Base-by-base conservation (phyloP, 1,140 invertebrate species). In the Pseudomyrmex pallidus region DNA sequence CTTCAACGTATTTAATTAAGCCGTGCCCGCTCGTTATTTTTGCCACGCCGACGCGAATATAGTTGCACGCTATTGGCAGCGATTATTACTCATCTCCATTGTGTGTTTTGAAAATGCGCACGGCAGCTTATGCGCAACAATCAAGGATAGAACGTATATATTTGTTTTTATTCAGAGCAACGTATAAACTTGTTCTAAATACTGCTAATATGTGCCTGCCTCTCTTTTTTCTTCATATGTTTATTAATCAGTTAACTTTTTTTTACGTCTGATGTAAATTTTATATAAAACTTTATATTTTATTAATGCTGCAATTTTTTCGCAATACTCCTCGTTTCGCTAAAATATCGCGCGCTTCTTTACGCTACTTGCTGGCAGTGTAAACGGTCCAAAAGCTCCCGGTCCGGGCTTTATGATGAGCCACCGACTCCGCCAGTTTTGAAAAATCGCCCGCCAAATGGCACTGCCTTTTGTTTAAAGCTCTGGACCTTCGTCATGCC, bases 391-490 rank as follows among this genome's bases (percentile, higher is more conserved):
- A 20, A 82, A 76, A 76, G 72, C 35, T 13, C 35, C 61, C 52
- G 59, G 68, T n/a, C 70, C 61, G 80, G 35, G 70, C 80, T 82
- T 82, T 82, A 82, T 82, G 80, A 82, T 82, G 80, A 82, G 80
- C 80, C 80, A 63, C 80, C 80, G 68, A 82, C 80, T 74, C 48
- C 59, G 48, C 59, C 57, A 82, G 80, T 82, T 80, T 82, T 82
- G 80, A 82, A 82, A 82, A 82, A 82, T 82, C 72, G 80, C 59
- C 35, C 80, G 61, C 80, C 68, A 82, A 82, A 82, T 82, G 72
- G 72, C 80, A 74, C 72, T 63, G 59, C 72, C 80, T 82, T 82
- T 82, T 82, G 80, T 82, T 82, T 82, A 82, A 82, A 82, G 57
- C 66, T 35, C 54, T 59, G 76, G 66, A 80, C 76, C 76, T 80